Base-by-base conservation (phyloP, 2,797 vertebrate genomes). In the Macropodus opercularis region DNA sequence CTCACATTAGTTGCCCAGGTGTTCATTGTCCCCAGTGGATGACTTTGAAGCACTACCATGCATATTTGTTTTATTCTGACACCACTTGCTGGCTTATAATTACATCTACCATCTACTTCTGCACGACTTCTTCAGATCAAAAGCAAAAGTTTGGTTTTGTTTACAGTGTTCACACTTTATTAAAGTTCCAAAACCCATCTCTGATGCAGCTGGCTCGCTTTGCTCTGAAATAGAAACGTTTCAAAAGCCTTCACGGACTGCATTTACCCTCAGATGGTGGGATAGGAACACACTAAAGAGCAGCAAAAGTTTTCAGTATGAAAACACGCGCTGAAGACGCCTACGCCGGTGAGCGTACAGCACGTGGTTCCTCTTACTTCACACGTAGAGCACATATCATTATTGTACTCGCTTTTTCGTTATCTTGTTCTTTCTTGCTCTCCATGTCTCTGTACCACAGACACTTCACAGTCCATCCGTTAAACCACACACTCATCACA, bases 401-500 rank as follows among this genome's bases (percentile, higher is more conserved):
- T 42, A 35, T 3, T 31, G 6, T 47, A 39, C 54, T 24, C 2
- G 53, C 47, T 72, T 48, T n/a, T 29, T 23, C n/a, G 31, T 63
- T 69, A 63, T 78, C 62, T 67, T 39, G 35, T 36, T 69, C 51
- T 48, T 51, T 52, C 67, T 68, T 69, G 3, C 63, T 49, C 32
- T 34, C 18, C 22, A 36, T 64, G 19, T 5, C 31, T 61, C 48
- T 35, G 22, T 36, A 32, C 53, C 58, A 38, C 69, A 75, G 69
- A 67, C 60, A 65, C 63, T 60, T 80, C 48, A 77, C 55, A 57
- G 46, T 31, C n/a, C 36, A 67, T 77, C 79, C 81, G 87, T 86
- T 85, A 84, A 72, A 80, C 51, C 69, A 71, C 57, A 75, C 74
- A 78, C 58, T 80, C 47, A 69, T 59, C 1, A n/a, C n/a, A n/a